Conservation (phyloP, 2,888 invertebrate genomes). For the Hypomecis atomaria region DNA sequence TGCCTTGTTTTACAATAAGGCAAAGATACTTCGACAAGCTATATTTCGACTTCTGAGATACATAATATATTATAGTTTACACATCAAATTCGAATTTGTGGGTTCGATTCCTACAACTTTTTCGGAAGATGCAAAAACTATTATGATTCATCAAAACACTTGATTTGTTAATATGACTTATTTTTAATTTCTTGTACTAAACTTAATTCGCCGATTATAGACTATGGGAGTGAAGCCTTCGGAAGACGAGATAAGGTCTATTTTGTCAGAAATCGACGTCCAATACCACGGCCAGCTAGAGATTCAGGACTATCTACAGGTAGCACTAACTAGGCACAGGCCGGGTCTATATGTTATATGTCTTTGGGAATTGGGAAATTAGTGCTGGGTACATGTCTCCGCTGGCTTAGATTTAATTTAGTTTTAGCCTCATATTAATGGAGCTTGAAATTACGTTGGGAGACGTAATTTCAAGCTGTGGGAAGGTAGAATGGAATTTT, state of each 20-base stretch:
- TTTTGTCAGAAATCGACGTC: constrained; percentile 93
- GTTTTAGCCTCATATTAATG: neutral
- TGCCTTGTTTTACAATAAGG: too few relatives aligned
- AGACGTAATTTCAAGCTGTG: constrained; percentile 10
- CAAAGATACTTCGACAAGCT: too few relatives aligned
- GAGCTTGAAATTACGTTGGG: constrained; percentile 16
- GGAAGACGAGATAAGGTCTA: constrained; percentile 89
- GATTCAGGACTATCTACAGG: constrained; percentile 95
- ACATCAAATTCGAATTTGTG: too few relatives aligned
- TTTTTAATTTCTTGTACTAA: neutral
- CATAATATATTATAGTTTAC: too few relatives aligned
- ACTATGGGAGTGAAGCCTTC: constrained; percentile 86
- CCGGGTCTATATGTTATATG: constrained; percentile 48
- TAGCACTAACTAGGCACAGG: constrained; percentile 66
- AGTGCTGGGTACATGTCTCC: constrained; percentile 17
- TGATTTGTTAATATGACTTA: neutral
- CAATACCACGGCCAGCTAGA: constrained; percentile 94
- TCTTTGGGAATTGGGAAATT: constrained; percentile 16
- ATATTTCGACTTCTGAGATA: too few relatives aligned
- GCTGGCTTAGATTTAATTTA: constrained; percentile 1
- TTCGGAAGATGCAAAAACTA: neutral
- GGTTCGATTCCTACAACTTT: neutral
- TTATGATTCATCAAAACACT: too few relatives aligned
- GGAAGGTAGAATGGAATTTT: constrained; percentile 21
- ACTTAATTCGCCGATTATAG: constrained; percentile 68